phyloP scores from a whole-genome alignment of 2,888 invertebrate genomes.

The Drosophila putrida region DNA sequence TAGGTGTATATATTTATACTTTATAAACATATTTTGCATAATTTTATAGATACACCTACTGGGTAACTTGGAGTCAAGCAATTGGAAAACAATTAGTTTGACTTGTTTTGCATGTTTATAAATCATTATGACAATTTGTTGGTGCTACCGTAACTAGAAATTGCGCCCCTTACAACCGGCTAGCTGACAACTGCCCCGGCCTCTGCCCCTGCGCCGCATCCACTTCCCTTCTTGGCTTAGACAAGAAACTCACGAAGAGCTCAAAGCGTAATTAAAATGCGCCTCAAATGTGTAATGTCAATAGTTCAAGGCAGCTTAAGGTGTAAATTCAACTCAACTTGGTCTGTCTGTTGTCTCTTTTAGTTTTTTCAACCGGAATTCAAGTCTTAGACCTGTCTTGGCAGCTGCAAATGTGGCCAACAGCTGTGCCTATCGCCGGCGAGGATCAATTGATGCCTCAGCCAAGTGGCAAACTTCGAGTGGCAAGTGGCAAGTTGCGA shows the following conservation, averaged over 20 bases:
- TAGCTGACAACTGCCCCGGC: slow-evolving; percentile 1
- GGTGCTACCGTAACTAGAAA: slow-evolving; percentile 68
- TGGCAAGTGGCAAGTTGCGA: slow-evolving; percentile 22
- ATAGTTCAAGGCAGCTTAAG: slow-evolving; percentile 67
- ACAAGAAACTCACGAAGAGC: slow-evolving; percentile 52
- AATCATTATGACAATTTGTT: slow-evolving; percentile 70
- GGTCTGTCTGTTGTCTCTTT: slow-evolving; percentile 6
- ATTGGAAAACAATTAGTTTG: neutral
- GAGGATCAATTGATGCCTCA: slow-evolving; percentile 65
- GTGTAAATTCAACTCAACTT: slow-evolving; percentile 44
- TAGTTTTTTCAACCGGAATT: slow-evolving; percentile 14
- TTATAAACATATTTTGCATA: neutral
- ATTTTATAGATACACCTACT: neutral
- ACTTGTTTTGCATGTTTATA: slow-evolving; percentile 49
- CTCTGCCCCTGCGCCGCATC: neutral
- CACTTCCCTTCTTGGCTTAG: slow-evolving; percentile 42
- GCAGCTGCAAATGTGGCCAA: slow-evolving; percentile 57
- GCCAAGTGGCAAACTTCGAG: slow-evolving; percentile 21
- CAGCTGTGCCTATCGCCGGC: slow-evolving; percentile 54
- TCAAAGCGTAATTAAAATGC: slow-evolving; percentile 66
- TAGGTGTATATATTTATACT: neutral
- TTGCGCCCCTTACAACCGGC: slow-evolving; percentile 29
- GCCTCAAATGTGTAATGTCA: slow-evolving; percentile 56
- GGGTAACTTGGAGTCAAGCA: slow-evolving; percentile 11
- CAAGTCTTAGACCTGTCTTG: slow-evolving; percentile 13